Conservation (phyloP, 2,888 invertebrate species). For the Ophion costatus region DNA sequence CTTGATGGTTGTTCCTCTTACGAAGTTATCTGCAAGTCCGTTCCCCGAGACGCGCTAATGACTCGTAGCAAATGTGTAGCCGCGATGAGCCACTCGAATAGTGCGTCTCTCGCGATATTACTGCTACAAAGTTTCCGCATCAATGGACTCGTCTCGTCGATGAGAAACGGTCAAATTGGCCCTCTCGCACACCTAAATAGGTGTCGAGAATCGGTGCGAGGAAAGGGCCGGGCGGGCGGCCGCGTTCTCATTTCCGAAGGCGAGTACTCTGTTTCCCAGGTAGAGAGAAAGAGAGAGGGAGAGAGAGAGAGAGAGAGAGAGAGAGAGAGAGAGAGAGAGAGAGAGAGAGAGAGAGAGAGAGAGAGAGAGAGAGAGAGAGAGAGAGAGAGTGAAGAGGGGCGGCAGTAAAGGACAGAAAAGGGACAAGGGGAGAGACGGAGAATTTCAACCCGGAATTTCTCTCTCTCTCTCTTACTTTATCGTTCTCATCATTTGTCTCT, state of each 20-base stretch:
- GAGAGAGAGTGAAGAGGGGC: not conserved
- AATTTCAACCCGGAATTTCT: too few species aligned
- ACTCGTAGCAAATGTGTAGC: constrained; percentile 1
- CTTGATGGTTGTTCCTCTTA: not conserved
- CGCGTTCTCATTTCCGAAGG: constrained; percentile 44
- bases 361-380: not conserved
- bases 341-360: not conserved
- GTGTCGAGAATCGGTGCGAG: constrained; percentile 60
- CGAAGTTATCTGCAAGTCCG: not conserved
- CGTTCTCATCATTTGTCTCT: too few species aligned
- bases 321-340: not conserved
- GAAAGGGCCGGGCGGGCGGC: constrained; percentile 21
- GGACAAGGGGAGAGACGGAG: too few species aligned
- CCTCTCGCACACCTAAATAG: constrained; percentile 62
- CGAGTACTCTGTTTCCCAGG: constrained; percentile 47
- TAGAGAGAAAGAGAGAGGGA: constrained; percentile 3
- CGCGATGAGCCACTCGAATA: not conserved
- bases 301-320: not conserved
- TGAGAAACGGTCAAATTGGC: constrained; percentile 65
- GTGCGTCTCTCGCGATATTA: not conserved
- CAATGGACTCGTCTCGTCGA: constrained; percentile 59
- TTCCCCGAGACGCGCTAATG: not conserved
- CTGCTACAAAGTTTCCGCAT: constrained; percentile 49
- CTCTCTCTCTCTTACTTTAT: too few species aligned
- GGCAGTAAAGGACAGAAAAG: too few species aligned